Evolutionary conservation across 2,888 invertebrate genomes (phyloP).

Genomic region (Hydraecia micacea): DNA sequence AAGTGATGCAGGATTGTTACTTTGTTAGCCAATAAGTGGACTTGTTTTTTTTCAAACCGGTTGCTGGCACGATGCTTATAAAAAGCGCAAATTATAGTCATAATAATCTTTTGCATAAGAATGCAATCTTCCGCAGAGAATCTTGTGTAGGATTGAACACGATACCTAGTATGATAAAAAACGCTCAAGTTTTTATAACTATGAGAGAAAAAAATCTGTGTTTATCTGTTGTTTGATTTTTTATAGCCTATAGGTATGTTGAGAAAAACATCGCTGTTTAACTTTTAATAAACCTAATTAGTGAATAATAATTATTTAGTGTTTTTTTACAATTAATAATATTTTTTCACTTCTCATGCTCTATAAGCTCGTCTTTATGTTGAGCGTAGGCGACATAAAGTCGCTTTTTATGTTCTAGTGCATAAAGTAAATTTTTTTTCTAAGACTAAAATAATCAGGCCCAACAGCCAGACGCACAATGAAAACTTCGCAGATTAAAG

Average conservation of each 20-base stretch:
- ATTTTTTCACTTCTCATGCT: too few relatives aligned
- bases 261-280: background rate
- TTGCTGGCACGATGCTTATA: conserved; percentile 2
- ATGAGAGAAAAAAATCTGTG: background rate
- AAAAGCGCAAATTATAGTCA: background rate
- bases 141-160: background rate
- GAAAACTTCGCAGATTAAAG: too few relatives aligned
- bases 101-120: background rate
- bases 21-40: conserved; percentile 2
- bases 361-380: too few relatives aligned
- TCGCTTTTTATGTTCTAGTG: too few relatives aligned
- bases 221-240: conserved; percentile 17
- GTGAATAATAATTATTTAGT: background rate
- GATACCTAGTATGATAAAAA: conserved; percentile 20
- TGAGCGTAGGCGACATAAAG: too few relatives aligned
- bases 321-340: background rate
- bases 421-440: too few relatives aligned
- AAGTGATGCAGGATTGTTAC: background rate
- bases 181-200: conserved; percentile 7
- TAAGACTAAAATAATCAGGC: too few relatives aligned
- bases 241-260: background rate
- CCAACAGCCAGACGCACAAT: too few relatives aligned
- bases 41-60: conserved; percentile 37
- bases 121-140: background rate
- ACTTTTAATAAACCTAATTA: background rate